phyloP scores from a whole-genome alignment of 2,797 vertebrate genomes.

The Hippopotamyrus pictus region DNA sequence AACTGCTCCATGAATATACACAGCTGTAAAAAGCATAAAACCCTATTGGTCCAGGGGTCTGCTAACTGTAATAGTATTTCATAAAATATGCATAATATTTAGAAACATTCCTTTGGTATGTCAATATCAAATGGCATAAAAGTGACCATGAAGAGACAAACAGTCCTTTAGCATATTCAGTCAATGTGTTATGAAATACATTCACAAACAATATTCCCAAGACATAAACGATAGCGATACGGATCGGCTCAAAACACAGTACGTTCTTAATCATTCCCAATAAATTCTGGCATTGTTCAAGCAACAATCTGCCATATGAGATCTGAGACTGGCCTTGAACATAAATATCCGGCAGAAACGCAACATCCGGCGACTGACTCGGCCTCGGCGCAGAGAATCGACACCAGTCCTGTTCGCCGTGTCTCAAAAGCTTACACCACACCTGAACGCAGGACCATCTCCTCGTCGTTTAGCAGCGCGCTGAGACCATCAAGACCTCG shows the following conservation, averaged over 20 bases:
- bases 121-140: not conserved
- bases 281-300: not conserved
- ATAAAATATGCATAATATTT: not conserved
- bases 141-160: not conserved
- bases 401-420: not conserved
- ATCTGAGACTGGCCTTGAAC: not conserved
- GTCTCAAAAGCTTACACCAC: not conserved
- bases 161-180: not conserved
- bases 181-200: conserved; percentile 10
- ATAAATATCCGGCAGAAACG: not conserved
- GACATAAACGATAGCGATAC: not conserved
- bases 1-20: not conserved
- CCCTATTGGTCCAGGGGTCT: not conserved
- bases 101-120: not conserved
- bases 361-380: not conserved
- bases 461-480: not conserved
- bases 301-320: not conserved
- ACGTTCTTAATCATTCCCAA: not conserved
- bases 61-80: not conserved
- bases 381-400: not conserved
- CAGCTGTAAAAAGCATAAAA: not conserved
- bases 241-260: not conserved
- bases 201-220: not conserved
- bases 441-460: not conserved
- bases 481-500: not conserved